Conservation (phyloP, 2,888 invertebrate species). For the Agrotis segetum region DNA sequence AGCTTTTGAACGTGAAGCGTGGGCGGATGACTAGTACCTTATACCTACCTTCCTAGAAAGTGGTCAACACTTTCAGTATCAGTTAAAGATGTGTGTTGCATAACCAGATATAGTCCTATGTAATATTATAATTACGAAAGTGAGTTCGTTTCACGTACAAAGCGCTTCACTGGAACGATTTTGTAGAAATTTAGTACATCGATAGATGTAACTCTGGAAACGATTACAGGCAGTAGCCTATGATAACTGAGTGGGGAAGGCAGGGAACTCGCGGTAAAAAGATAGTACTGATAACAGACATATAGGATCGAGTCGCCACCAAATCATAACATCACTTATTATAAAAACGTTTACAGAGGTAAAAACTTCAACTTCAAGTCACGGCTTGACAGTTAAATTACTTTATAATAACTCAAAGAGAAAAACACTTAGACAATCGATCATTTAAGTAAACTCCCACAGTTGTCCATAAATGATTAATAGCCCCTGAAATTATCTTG, state of each 20-base stretch:
- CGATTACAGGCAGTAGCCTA: no score
- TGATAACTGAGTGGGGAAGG: no score
- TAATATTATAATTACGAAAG: no score
- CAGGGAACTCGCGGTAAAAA: no score
- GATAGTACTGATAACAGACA: no score
- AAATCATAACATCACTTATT: slow-evolving; percentile 3
- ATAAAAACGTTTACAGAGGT: background rate
- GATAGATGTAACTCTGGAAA: no score
- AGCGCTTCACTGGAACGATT: no score
- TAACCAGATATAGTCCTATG: background rate
- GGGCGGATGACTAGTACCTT: slow-evolving; percentile 38
- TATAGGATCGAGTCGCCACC: background rate
- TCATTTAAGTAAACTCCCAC: slow-evolving; percentile 10
- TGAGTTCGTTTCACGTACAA: no score
- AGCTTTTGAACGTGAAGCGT: slow-evolving; percentile 37
- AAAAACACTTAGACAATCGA: slow-evolving; percentile 14
- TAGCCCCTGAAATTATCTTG: slow-evolving; percentile 24
- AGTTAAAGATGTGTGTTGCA: background rate
- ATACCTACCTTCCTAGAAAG: slow-evolving; percentile 34
- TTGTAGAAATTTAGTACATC: no score
- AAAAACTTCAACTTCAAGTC: no score
- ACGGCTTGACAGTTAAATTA: background rate
- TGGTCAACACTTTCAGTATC: slow-evolving; percentile 39
- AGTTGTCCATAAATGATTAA: slow-evolving; percentile 23
- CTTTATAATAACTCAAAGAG: background rate